Evolutionary conservation across 2,797 vertebrate genomes (phyloP).

Genomic region (Etheostoma perlongum): DNA sequence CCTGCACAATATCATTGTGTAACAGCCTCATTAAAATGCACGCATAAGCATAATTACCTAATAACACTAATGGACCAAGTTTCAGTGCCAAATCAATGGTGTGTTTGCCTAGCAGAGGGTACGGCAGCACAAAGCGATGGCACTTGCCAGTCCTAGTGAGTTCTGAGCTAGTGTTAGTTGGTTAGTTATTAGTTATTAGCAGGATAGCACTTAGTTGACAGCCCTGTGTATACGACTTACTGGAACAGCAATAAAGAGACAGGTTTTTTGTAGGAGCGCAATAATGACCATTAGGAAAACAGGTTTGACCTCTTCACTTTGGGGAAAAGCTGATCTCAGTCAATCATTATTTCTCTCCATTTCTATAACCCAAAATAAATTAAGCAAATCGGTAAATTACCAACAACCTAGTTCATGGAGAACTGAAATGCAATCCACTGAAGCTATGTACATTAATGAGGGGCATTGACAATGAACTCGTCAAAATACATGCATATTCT

Average conservation of each 20-base stretch:
- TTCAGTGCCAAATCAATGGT: conserved; percentile 61
- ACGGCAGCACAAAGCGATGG: conserved; percentile 49
- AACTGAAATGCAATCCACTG: conserved; percentile 34
- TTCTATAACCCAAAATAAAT: conserved; percentile 39
- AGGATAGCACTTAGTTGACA: conserved; percentile 37
- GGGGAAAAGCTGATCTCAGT: conserved; percentile 59
- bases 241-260: conserved; percentile 44
- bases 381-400: conserved; percentile 34
- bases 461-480: conserved; percentile 33
- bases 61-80: conserved; percentile 72
- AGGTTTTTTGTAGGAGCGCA: conserved; percentile 40
- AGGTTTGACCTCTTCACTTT: conserved; percentile 67
- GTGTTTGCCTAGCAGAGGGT: conserved; percentile 63
- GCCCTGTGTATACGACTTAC: conserved; percentile 34
- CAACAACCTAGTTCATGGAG: conserved; percentile 17
- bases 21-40: conserved; percentile 65
- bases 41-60: conserved; percentile 70
- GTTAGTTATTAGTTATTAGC: conserved; percentile 60
- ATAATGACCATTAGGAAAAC: conserved; percentile 62
- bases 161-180: conserved; percentile 42
- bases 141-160: conserved; percentile 52
- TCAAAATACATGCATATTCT: conserved; percentile 52
- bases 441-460: conserved; percentile 49
- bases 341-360: conserved; percentile 56
- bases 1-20: conserved; percentile 54